These are phyloP conservation scores for Rhinatrema bivittatum DNA, from an alignment of 2,797 vertebrate genomes.

Conservation along the genomic window DNA sequence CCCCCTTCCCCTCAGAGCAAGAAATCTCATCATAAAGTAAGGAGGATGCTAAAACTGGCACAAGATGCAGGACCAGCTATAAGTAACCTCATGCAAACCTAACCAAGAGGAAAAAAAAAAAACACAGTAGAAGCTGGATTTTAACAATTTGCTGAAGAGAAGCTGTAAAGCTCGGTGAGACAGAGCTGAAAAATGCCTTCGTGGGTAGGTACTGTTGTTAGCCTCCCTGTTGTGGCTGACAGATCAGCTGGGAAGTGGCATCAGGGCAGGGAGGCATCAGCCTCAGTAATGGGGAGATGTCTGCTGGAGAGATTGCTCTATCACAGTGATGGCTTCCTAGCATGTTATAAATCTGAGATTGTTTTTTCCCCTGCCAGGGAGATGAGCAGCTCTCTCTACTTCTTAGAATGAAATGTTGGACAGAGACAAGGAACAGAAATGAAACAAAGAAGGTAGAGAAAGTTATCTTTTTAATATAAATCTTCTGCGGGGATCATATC, in stretches of 20 bases:
- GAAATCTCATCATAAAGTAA: constrained; percentile 14
- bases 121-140: constrained; percentile 1
- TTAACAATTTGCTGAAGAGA: constrained; percentile 24
- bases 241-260: constrained; percentile 48
- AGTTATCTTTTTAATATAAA: constrained; percentile 48
- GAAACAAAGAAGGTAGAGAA: constrained; percentile 33
- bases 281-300: constrained; percentile 64
- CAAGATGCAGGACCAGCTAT: background rate
- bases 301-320: constrained; percentile 68
- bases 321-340: constrained; percentile 48
- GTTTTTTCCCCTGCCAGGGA: constrained; percentile 35
- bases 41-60: constrained; percentile 3
- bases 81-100: constrained; percentile 1
- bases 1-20: too few species aligned
- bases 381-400: constrained; percentile 45
- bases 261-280: constrained; percentile 43
- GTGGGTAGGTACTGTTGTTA: constrained; percentile 7
- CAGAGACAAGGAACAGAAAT: constrained; percentile 35
- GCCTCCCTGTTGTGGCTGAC: constrained; percentile 33
- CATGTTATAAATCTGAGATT: constrained; percentile 49
- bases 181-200: constrained; percentile 41
- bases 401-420: constrained; percentile 41
- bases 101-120: background rate
- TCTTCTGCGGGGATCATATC: constrained; percentile 27
- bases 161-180: constrained; percentile 12